A percentile compares a stretch with the other conserved stretches of the same genome.
These are phyloP conservation scores for Halocynthia aurantium DNA, from an alignment of 23 tunicate species.

Conservation along the genomic window DNA sequence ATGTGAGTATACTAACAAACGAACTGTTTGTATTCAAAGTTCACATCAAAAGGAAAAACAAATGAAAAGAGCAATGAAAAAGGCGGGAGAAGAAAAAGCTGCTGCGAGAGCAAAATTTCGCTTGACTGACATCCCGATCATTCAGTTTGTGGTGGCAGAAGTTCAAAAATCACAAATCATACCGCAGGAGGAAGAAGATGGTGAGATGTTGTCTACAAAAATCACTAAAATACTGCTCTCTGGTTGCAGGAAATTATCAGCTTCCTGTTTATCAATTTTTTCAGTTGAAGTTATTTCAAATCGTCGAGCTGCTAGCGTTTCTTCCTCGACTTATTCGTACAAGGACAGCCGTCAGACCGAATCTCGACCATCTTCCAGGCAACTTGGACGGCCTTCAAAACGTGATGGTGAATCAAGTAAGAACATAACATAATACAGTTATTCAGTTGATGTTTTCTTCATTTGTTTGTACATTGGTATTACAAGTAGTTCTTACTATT, in stretches of 20 bases:
- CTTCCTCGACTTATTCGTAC: conserved; percentile 17
- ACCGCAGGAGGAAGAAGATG: conserved; percentile 16
- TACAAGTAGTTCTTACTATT: neutral
- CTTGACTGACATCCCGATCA: conserved; percentile 47
- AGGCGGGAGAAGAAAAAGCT: conserved; percentile 48
- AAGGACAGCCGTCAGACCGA: conserved; percentile 7
- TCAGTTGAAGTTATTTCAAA: too few species aligned
- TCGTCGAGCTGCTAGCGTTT: conserved; percentile 8
- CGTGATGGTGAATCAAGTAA: conserved; percentile 2
- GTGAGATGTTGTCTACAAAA: neutral
- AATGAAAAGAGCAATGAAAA: conserved; percentile 40
- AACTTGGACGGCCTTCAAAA: conserved; percentile 17
- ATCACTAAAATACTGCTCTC: too few species aligned
- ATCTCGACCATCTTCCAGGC: conserved; percentile 14
- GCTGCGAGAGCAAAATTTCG: conserved; percentile 56
- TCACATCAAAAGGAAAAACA: conserved; percentile 75
- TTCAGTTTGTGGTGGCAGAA: conserved; percentile 37
- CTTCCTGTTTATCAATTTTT: too few species aligned
- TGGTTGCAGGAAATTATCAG: too few species aligned
- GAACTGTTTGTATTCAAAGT: conserved; percentile 4
- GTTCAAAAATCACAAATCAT: conserved; percentile 11
- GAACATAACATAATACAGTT: neutral
- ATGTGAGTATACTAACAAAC: too few species aligned
- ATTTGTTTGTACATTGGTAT: too few species aligned
- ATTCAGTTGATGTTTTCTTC: neutral